Evolutionary conservation across 2,113 vertebrate genomes (phyloP), one percentile per base, ranked within the genome.

Genomic region (Leptobrachium leishanense): DNA sequence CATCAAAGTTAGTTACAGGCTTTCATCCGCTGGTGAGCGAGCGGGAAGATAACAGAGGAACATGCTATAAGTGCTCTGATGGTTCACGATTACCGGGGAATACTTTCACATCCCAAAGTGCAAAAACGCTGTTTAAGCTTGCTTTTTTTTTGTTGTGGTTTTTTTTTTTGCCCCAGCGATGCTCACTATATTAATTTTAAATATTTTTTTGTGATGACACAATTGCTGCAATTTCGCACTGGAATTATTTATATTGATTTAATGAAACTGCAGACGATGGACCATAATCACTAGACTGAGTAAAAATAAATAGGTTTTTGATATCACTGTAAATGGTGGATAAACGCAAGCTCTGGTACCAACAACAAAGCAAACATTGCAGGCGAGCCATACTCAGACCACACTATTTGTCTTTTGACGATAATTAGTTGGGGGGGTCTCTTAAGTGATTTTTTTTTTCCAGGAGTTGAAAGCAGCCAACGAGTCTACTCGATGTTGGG

Each of bases 1-100:
- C 53, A 77, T 71, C 20, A 63, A 71, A 77, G 67, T 63, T 44
- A 31, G 42, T 39, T 31, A 41, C 9, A 39, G 39, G 15, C 66
- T 69, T n/a, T 64, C 7, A 43, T 15, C 46, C 44, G 31, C 31
- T n/a, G 43, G 53, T 53, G 39, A 53, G 10, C 40, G 13, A 2
- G 42, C 54, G 11, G 43, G 7, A 53, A 75, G 9, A 20, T 63
- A 7, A 2, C 11, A 9, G 72, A 31, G 13, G 2, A 75, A n/a
- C 3, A 43, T 5, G 4, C 15, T 12, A 15, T 50, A 42, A 76
- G 74, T 40, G 43, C 63, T 53, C 62, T 75, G 10, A 57, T 9
- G 6, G 13, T 9, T 13, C 12, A 59, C 13, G 53, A 75, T 75
- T 66, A 75, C 62, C 6, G 5, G 8, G 42, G 13, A 9, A 46